These are phyloP conservation scores for Hafferia zeledoni DNA, from an alignment of 2,797 vertebrate genomes.

Conservation along the genomic window DNA sequence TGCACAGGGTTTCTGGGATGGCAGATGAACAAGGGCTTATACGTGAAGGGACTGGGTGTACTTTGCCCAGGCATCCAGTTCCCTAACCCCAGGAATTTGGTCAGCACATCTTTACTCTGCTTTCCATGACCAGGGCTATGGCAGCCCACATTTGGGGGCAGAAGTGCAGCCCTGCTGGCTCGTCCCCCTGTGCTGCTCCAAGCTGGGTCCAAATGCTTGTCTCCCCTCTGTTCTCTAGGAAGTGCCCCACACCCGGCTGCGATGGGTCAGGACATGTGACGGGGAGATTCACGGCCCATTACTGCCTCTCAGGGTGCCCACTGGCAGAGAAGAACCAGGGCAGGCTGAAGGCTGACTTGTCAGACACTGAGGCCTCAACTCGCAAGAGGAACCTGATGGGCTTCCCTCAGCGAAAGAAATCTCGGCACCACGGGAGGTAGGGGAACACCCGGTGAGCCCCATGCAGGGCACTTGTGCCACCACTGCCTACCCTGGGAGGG, in stretches of 20 bases:
- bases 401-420: constrained; percentile 92
- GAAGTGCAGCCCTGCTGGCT: neutral
- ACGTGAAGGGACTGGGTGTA: neutral
- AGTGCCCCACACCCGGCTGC: constrained; percentile 97
- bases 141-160: accelerated
- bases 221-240: constrained; percentile 79
- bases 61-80: neutral
- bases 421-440: constrained; percentile 93
- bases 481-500: neutral
- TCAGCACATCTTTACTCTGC: neutral
- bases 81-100: accelerated
- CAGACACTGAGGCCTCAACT: constrained; percentile 84
- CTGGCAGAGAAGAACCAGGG: constrained; percentile 96
- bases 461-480: accelerated
- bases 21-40: neutral
- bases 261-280: constrained; percentile 97
- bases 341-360: constrained; percentile 89
- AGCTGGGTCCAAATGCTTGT: neutral
- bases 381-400: constrained; percentile 88
- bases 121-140: neutral
- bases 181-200: accelerated
- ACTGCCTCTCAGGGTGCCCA: constrained; percentile 96
- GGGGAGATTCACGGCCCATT: constrained; percentile 95
- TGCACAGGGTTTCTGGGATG: neutral
- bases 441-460: neutral